phyloP scores from a whole-genome alignment of 92 coral and sea anemone species.

The Pocillopora meandrina region DNA sequence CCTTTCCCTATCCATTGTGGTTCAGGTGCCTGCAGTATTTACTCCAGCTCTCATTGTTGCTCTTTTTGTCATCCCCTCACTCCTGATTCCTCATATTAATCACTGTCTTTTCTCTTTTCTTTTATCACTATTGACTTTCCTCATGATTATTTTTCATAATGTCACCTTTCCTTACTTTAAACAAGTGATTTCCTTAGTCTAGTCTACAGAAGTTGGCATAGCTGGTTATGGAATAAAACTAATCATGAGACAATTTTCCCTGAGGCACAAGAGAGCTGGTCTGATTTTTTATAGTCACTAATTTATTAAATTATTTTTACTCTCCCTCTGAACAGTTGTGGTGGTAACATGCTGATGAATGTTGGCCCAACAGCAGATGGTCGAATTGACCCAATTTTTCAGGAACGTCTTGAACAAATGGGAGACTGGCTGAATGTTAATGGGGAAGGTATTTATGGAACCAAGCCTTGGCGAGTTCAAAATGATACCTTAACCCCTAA shows the following conservation, averaged over 20 bases:
- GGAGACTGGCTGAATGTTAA: conserved; percentile 92
- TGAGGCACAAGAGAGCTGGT: not conserved
- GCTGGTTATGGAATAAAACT: no score
- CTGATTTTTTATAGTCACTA: not conserved
- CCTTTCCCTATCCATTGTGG: not conserved
- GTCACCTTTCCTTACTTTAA: no score
- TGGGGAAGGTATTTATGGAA: conserved; percentile 92
- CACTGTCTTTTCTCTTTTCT: no score
- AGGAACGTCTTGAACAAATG: conserved; percentile 90
- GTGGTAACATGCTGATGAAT: conserved; percentile 93
- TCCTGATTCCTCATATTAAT: not conserved
- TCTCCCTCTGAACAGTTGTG: conserved; percentile 62
- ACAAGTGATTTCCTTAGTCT: no score
- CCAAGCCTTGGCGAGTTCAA: conserved; percentile 80
- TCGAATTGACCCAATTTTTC: conserved; percentile 85
- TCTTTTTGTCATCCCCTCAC: not conserved
- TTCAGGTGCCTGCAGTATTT: not conserved
- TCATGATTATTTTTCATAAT: not conserved
- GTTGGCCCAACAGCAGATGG: conserved; percentile 94
- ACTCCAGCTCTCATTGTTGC: not conserved
- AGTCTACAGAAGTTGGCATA: no score
- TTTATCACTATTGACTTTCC: not conserved
- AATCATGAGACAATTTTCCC: no score
- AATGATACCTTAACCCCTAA: conserved; percentile 74
- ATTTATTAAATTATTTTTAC: not conserved